Evolutionary conservation across 2,797 vertebrate genomes (phyloP).

Genomic region (Enteromius afrohamiltoni): DNA sequence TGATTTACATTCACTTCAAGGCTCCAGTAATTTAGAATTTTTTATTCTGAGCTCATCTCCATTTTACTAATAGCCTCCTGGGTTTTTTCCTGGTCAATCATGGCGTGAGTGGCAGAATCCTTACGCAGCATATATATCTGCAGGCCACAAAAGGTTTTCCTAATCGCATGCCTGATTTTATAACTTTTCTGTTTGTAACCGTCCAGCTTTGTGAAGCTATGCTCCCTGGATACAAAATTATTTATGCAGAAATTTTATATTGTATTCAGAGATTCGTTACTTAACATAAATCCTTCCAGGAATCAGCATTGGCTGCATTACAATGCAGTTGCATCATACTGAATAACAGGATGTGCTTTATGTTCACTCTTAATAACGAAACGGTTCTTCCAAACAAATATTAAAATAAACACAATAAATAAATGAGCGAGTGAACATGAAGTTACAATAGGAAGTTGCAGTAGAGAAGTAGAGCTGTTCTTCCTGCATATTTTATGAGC

Average conservation of each 20-base stretch:
- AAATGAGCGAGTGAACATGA: not conserved
- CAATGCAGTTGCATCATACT: conserved; percentile 47
- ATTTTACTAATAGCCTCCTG: conserved; percentile 50
- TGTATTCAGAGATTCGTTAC: conserved; percentile 26
- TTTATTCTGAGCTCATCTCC: conserved; percentile 38
- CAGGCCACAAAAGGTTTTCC: conserved; percentile 37
- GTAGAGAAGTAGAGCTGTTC: not conserved
- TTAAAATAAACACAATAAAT: conserved; percentile 13
- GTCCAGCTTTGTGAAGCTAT: conserved; percentile 13
- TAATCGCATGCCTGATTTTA: conserved; percentile 42
- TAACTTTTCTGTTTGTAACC: conserved; percentile 26
- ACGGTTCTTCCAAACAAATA: conserved; percentile 22
- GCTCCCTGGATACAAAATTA: conserved; percentile 39
- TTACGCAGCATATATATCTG: conserved; percentile 29
- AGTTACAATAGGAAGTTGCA: conserved; percentile 16
- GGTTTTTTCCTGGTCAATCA: conserved; percentile 16
- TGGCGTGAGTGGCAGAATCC: conserved; percentile 41
- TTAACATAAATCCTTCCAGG: conserved; percentile 12
- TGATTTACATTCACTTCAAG: conserved; percentile 60
- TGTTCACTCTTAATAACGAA: conserved; percentile 30
- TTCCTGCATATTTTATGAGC: conserved; percentile 52
- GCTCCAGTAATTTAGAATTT: conserved; percentile 53
- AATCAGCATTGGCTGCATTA: conserved; percentile 40
- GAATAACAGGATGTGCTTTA: conserved; percentile 27
- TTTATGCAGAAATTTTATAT: conserved; percentile 33